These are phyloP conservation scores for Collichthys lucidus DNA, from an alignment of 2,113 vertebrate genomes.

Conservation along the genomic window DNA sequence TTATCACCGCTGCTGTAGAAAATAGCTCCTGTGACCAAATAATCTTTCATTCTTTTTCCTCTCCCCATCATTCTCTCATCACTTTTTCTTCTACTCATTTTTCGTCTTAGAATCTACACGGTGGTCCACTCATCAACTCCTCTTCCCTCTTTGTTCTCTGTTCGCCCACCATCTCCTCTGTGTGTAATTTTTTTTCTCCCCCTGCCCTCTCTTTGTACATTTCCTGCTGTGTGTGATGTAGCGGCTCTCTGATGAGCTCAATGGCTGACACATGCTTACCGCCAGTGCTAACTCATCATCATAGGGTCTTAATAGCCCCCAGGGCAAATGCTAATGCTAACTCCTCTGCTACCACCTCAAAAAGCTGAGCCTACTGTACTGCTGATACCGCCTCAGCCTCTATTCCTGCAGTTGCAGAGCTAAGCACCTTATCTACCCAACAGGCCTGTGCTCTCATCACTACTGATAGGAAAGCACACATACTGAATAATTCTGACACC, in stretches of 20 bases:
- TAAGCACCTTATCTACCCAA: slow-evolving; percentile 58
- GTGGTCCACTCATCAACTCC: slow-evolving; percentile 50
- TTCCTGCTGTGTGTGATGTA: slow-evolving; percentile 48
- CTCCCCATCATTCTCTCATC: slow-evolving; percentile 48
- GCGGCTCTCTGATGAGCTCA: slow-evolving; percentile 59
- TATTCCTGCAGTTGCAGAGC: slow-evolving; percentile 42
- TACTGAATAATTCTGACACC: slow-evolving; percentile 50
- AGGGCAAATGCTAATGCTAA: slow-evolving; percentile 69
- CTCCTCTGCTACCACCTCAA: slow-evolving; percentile 54
- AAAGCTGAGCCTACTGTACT: slow-evolving; percentile 18
- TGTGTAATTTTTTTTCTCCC: slow-evolving; percentile 3
- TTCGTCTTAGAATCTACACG: slow-evolving; percentile 29
- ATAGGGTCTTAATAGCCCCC: slow-evolving; percentile 57
- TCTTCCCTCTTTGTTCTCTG: slow-evolving; percentile 23
- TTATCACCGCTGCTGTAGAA: slow-evolving; percentile 66
- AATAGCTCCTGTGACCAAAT: slow-evolving; percentile 54
- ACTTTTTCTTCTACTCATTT: slow-evolving; percentile 36
- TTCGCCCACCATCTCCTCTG: slow-evolving; percentile 32
- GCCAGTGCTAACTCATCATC: slow-evolving; percentile 64
- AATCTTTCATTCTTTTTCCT: slow-evolving; percentile 56
- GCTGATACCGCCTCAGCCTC: slow-evolving; percentile 37
- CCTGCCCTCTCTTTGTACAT: slow-evolving; percentile 11
- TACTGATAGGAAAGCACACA: slow-evolving; percentile 26
- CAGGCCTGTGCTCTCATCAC: slow-evolving; percentile 35
- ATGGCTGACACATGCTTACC: slow-evolving; percentile 57